Percentiles rank a stretch among this genome's conserved stretches.
Conservation (phyloP, 2,888 invertebrate species). For the Tetragonisca angustula region DNA sequence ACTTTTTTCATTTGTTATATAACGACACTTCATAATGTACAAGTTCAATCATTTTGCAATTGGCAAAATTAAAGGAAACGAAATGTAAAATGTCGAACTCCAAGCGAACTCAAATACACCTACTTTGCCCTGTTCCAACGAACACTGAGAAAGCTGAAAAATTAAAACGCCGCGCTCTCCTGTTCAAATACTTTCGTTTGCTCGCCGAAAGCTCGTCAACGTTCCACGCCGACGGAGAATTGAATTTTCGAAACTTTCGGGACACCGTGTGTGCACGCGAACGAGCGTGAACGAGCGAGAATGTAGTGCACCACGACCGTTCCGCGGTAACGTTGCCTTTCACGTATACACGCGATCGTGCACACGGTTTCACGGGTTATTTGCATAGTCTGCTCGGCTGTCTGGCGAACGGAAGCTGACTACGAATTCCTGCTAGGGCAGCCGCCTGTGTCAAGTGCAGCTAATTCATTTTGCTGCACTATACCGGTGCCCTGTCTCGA, state of each 20-base stretch:
- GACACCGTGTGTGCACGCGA: conserved; percentile 39
- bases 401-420: conserved; percentile 59
- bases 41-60: no score
- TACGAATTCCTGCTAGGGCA: conserved; percentile 53
- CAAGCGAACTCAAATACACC: no score
- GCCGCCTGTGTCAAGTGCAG: conserved; percentile 56
- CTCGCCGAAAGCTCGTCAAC: not conserved
- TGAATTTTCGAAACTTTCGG: conserved; percentile 3
- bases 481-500: conserved; percentile 15
- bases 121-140: no score
- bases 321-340: conserved; percentile 34
- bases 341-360: conserved; percentile 30
- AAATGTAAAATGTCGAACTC: no score
- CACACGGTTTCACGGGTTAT: conserved; percentile 53
- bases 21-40: no score
- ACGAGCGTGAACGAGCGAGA: conserved; percentile 32
- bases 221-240: not conserved
- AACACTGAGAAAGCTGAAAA: not conserved
- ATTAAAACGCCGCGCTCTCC: not conserved
- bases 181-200: not conserved
- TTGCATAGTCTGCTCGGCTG: conserved; percentile 65
- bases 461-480: conserved; percentile 48
- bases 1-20: no score
- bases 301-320: conserved; percentile 52
- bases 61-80: no score